Base-by-base conservation (phyloP, 2,888 invertebrate species). In the Mythimna loreyi region DNA sequence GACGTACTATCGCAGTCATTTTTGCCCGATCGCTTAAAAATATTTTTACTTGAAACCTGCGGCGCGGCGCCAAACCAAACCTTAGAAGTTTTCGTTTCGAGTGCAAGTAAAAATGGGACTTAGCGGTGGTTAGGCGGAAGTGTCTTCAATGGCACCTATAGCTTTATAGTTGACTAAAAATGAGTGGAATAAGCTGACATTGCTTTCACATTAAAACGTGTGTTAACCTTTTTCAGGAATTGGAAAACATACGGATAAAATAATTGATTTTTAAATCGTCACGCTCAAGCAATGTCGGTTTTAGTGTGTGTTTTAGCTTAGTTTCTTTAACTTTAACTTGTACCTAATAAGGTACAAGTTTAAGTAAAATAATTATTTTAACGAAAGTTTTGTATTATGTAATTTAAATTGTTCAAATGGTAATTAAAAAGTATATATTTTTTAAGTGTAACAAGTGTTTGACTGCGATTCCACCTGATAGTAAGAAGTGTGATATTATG, bases 131-230 rank as follows among this genome's bases (percentile, higher is more conserved):
- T n/a, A n/a, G n/a, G n/a, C n/a, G n/a, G n/a, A n/a, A n/a, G n/a
- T n/a, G n/a, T n/a, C n/a, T n/a, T n/a, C n/a, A n/a, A n/a, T n/a
- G 13, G 60, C 33, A 45, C 16, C 16, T 25, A 28, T 21, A 11
- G 9, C 23, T 33, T 58, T 19, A 50, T 25, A 73, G 64, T 33
- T 33, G n/a, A 16, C 30, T 40, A 16, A 43, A 66, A 40, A 13
- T 23, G 0, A n/a, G 13, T 53, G 33, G 30, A 55, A 2, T 6
- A 43, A 19, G 28, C 21, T 19, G 25, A 11, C n/a, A 13, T 65
- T 23, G 13, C 8, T 21, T 9, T 16, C 8, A 40, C 43, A 28
- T 50, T 25, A 3, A 7, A n/a, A 19, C 5, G 40, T 63, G n/a
- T 43, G 19, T 43, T n/a, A 43, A 43, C 7, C 16, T 40, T 16